Evolutionary conservation across 2,888 invertebrate species (phyloP).

Genomic region (Quadriops clusia): DNA sequence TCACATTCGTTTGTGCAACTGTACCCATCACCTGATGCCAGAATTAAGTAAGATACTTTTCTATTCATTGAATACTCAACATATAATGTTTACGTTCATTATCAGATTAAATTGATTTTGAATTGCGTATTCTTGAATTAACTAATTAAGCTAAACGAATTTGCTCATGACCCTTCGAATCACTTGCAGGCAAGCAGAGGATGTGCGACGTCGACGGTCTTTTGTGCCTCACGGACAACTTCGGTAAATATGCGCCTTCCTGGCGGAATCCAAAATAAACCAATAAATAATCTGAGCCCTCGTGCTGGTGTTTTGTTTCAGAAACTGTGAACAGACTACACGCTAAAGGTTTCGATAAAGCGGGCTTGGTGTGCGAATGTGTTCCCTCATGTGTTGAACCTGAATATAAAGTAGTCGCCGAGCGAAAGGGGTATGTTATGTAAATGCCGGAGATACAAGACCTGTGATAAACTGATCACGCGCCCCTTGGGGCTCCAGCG

Average conservation of each 20-base stretch:
- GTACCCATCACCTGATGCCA: slow-evolving; percentile 51
- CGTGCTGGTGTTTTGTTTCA: slow-evolving; percentile 16
- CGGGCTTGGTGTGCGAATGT: slow-evolving; percentile 43
- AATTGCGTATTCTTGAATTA: slow-evolving; percentile 1
- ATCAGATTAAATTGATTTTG: not conserved
- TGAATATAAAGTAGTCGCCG: slow-evolving; percentile 41
- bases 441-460: too few species aligned
- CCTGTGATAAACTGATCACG: too few species aligned
- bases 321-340: slow-evolving; percentile 36
- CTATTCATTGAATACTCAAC: slow-evolving; percentile 3
- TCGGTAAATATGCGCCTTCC: slow-evolving; percentile 26
- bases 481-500: too few species aligned
- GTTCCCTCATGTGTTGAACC: slow-evolving; percentile 50
- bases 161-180: too few species aligned
- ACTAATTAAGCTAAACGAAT: slow-evolving; percentile 1
- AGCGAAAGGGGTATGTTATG: slow-evolving; percentile 37
- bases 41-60: slow-evolving; percentile 36
- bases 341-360: slow-evolving; percentile 34
- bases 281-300: not conserved
- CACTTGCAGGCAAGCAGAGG: slow-evolving; percentile 35
- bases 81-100: not conserved
- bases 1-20: slow-evolving; percentile 45
- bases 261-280: not conserved
- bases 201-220: slow-evolving; percentile 44
- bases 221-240: slow-evolving; percentile 41